These are phyloP conservation scores for Cosmopolites sordidus DNA, from an alignment of 2,888 invertebrate species.

Conservation along the genomic window DNA sequence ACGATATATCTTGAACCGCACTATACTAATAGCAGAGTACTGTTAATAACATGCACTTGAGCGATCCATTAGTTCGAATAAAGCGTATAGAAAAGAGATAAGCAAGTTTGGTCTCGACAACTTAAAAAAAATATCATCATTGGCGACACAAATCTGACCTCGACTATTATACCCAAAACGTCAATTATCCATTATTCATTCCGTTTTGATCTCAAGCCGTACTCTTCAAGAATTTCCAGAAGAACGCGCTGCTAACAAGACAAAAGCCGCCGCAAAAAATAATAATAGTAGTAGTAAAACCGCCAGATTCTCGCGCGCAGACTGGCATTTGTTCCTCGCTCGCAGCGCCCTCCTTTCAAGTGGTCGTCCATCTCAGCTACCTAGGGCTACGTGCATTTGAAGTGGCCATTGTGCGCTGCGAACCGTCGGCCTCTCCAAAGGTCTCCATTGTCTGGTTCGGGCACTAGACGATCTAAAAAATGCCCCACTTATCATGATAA, in stretches of 20 bases:
- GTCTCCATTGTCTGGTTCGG: conserved; percentile 35
- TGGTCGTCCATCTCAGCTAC: conserved; percentile 38
- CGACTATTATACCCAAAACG: too few species aligned
- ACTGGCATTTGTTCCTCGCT: too few species aligned
- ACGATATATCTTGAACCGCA: too few species aligned
- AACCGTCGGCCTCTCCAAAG: conserved; percentile 31
- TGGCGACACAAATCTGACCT: too few species aligned
- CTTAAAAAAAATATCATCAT: too few species aligned
- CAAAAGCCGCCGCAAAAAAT: neutral
- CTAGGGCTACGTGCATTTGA: conserved; percentile 39
- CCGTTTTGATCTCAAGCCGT: neutral
- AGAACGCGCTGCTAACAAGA: conserved; percentile 18
- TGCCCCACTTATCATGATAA: conserved; percentile 39
- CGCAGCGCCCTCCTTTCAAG: conserved; percentile 32
- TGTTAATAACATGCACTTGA: too few species aligned
- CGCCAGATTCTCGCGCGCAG: conserved; percentile 14
- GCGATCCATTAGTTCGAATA: too few species aligned
- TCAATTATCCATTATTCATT: too few species aligned
- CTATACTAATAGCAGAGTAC: too few species aligned
- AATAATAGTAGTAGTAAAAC: conserved; percentile 6
- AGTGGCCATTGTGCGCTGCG: conserved; percentile 38
- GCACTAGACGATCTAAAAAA: conserved; percentile 36
- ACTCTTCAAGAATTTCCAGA: conserved; percentile 8
- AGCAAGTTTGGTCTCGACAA: too few species aligned
- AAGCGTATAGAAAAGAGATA: too few species aligned